A percentile compares a stretch with the other conserved stretches of the same genome.
phyloP scores from a whole-genome alignment of 1,140 invertebrate species.

The Brachionus rotundiformis region DNA sequence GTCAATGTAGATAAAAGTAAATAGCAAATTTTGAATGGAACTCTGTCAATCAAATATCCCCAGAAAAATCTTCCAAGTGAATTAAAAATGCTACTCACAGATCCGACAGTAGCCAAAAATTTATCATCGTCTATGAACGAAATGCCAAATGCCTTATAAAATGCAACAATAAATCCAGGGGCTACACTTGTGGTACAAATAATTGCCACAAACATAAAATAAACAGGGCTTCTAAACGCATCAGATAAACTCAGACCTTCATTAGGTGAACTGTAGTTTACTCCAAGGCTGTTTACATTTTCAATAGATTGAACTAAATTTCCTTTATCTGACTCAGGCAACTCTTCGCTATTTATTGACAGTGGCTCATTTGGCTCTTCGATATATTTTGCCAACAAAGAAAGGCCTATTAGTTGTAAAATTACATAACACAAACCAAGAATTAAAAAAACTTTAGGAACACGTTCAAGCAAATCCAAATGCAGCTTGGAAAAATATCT shows the following conservation, averaged over 20 bases:
- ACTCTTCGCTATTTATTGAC: not conserved
- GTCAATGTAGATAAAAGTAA: slow-evolving; percentile 4
- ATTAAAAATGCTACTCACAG: slow-evolving; percentile 55
- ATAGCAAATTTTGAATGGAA: slow-evolving; percentile 50
- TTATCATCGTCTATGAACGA: slow-evolving; percentile 56
- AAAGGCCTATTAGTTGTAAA: slow-evolving; percentile 54
- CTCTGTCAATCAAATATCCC: slow-evolving; percentile 55
- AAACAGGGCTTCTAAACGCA: slow-evolving; percentile 51
- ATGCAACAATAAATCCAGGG: slow-evolving; percentile 2
- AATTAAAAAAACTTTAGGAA: slow-evolving; percentile 55
- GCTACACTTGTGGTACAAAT: not conserved
- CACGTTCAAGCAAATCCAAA: slow-evolving; percentile 54
- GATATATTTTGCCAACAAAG: slow-evolving; percentile 52
- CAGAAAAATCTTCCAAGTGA: slow-evolving; percentile 55
- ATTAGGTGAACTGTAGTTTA: slow-evolving; percentile 55
- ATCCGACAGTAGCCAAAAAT: slow-evolving; percentile 56
- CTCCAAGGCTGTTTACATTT: slow-evolving; percentile 53
- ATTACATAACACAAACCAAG: slow-evolving; percentile 54
- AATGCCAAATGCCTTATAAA: slow-evolving; percentile 56
- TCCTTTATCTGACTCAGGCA: slow-evolving; percentile 23
- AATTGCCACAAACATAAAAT: slow-evolving; percentile 53
- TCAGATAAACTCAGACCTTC: slow-evolving; percentile 54
- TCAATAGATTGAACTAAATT: slow-evolving; percentile 43
- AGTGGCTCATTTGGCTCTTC: not conserved
- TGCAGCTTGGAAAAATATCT: slow-evolving; percentile 61